phyloP scores from a whole-genome alignment of 2,113 vertebrate genomes.

The Hippolais icterina region DNA sequence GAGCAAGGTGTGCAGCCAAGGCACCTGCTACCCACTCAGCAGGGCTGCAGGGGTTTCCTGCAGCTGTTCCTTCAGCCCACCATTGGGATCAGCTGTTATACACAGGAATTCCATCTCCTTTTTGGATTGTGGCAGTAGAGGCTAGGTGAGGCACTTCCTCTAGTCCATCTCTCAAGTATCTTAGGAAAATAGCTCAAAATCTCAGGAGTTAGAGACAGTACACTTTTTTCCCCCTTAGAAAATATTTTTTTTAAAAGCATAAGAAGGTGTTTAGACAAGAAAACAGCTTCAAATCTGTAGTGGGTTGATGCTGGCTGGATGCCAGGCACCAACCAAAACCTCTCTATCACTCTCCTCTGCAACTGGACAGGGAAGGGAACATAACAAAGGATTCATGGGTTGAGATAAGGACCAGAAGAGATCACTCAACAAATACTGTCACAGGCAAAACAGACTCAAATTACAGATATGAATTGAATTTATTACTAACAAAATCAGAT shows the following conservation, averaged over 20 bases:
- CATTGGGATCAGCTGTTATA: background rate
- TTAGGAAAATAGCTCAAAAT: background rate
- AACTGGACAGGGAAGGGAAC: background rate
- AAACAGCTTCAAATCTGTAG: background rate
- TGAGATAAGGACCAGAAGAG: background rate
- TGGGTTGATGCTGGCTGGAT: background rate
- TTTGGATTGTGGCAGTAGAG: background rate
- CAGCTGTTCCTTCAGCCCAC: background rate
- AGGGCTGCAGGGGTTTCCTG: background rate
- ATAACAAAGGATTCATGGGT: background rate
- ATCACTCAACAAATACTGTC: background rate
- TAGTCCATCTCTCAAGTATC: background rate
- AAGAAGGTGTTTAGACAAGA: background rate
- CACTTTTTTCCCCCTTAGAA: background rate
- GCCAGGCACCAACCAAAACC: background rate
- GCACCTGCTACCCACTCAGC: background rate
- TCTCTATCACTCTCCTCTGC: background rate
- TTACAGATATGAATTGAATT: too few species aligned
- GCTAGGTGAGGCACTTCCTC: background rate
- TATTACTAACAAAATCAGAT: too few species aligned
- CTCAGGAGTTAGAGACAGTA: background rate
- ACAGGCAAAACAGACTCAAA: too few species aligned
- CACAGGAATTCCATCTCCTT: background rate
- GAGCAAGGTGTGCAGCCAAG: background rate
- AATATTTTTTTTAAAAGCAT: background rate